phyloP scores from a whole-genome alignment of 2,888 invertebrate species.

The Nomada ruficornis region DNA sequence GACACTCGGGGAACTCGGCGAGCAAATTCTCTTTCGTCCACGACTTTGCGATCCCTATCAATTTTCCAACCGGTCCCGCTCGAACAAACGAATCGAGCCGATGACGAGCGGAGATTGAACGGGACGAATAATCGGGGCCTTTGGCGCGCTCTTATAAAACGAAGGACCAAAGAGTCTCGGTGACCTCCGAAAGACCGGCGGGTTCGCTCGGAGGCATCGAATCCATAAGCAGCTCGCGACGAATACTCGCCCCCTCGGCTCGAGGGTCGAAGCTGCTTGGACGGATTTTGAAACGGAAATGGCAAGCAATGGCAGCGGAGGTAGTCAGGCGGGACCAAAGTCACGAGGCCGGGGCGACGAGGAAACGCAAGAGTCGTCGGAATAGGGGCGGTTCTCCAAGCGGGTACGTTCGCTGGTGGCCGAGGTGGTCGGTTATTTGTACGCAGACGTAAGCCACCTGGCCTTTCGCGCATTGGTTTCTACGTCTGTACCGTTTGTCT shows the following conservation, averaged over 20 bases:
- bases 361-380: slow-evolving; percentile 42
- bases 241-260: background rate
- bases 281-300: slow-evolving; percentile 44
- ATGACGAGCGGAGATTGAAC: slow-evolving; percentile 32
- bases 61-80: background rate
- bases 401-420: slow-evolving; percentile 65
- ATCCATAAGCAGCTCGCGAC: slow-evolving; percentile 15
- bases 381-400: slow-evolving; percentile 69
- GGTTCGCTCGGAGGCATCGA: slow-evolving; percentile 19
- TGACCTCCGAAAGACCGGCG: slow-evolving; percentile 16
- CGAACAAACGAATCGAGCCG: slow-evolving; percentile 18
- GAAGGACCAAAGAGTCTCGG: slow-evolving; percentile 2
- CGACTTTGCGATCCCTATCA: background rate
- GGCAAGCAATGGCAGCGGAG: slow-evolving; percentile 66
- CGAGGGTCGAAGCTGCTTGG: background rate
- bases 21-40: background rate
- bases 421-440: slow-evolving; percentile 72
- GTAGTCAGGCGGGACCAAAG: slow-evolving; percentile 70
- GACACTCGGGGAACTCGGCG: slow-evolving; percentile 34
- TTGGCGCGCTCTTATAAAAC: slow-evolving; percentile 24
- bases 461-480: slow-evolving; percentile 81
- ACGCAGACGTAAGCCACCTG: slow-evolving; percentile 80
- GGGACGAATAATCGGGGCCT: slow-evolving; percentile 35
- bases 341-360: slow-evolving; percentile 20
- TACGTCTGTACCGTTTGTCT: slow-evolving; percentile 82